Evolutionary conservation across 2,113 vertebrate species (phyloP).

Genomic region (Bubo scandiacus): DNA sequence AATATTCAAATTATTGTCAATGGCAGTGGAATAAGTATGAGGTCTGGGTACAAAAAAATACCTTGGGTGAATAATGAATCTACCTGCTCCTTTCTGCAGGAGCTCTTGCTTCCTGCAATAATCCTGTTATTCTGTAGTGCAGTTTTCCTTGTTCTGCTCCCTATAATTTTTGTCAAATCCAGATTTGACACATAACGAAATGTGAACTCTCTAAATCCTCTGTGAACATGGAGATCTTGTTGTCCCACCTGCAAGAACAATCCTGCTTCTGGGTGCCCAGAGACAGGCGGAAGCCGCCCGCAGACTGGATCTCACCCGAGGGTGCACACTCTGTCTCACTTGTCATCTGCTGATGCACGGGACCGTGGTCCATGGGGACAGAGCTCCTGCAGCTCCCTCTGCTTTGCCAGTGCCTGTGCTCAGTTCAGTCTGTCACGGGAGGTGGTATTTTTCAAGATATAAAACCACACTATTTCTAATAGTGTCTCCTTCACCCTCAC

Average conservation of each 20-base stretch:
- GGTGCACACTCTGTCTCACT: accelerated
- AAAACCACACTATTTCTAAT: background rate
- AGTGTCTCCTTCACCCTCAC: background rate
- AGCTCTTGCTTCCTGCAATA: background rate
- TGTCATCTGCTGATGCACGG: accelerated
- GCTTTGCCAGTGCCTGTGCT: accelerated
- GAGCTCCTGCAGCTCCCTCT: no score
- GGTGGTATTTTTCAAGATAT: background rate
- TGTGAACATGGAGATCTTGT: background rate
- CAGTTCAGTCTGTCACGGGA: accelerated
- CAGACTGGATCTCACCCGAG: background rate
- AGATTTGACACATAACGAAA: background rate
- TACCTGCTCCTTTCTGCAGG: background rate
- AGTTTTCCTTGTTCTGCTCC: background rate
- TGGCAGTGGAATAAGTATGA: background rate
- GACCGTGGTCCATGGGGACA: accelerated
- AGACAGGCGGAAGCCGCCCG: accelerated
- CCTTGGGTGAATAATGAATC: background rate
- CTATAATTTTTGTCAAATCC: background rate
- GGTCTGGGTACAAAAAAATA: background rate
- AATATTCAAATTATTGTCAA: background rate
- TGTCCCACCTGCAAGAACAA: background rate
- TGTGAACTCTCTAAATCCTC: background rate
- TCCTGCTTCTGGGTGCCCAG: background rate
- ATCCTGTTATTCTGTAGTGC: no score